Percentiles rank a stretch among this genome's conserved stretches.
Conservation (phyloP, 2,797 vertebrate genomes). For the Intellagama lesueurii region DNA sequence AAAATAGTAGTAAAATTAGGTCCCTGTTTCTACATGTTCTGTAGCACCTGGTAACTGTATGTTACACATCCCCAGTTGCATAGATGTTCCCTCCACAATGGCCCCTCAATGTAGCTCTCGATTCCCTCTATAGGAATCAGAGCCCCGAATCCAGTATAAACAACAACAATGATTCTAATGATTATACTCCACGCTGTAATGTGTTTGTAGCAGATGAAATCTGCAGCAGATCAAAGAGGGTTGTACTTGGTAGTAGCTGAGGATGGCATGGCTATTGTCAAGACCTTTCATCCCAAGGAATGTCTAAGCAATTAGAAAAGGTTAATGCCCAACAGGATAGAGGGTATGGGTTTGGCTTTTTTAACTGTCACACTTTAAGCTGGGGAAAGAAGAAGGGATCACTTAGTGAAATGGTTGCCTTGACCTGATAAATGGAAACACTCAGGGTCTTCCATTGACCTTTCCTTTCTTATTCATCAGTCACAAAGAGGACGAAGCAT, state of each 20-base stretch:
- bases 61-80: too few relatives aligned
- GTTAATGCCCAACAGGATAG: background rate
- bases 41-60: too few relatives aligned
- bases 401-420: background rate
- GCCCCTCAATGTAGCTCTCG: too few relatives aligned
- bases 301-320: background rate
- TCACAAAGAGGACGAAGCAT: background rate
- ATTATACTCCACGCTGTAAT: background rate
- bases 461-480: background rate
- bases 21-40: too few relatives aligned
- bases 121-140: too few relatives aligned
- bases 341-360: background rate
- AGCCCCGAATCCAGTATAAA: too few relatives aligned
- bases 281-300: background rate
- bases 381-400: background rate
- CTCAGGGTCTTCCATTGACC: background rate
- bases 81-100: too few relatives aligned
- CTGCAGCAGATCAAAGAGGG: background rate
- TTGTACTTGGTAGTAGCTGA: background rate
- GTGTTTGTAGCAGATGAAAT: background rate
- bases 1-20: too few relatives aligned
- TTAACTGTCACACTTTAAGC: background rate
- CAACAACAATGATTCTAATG: too few relatives aligned
- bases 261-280: background rate
- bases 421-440: background rate